phyloP scores from a whole-genome alignment of 2,888 invertebrate species.

The Pseudoips prasinana region DNA sequence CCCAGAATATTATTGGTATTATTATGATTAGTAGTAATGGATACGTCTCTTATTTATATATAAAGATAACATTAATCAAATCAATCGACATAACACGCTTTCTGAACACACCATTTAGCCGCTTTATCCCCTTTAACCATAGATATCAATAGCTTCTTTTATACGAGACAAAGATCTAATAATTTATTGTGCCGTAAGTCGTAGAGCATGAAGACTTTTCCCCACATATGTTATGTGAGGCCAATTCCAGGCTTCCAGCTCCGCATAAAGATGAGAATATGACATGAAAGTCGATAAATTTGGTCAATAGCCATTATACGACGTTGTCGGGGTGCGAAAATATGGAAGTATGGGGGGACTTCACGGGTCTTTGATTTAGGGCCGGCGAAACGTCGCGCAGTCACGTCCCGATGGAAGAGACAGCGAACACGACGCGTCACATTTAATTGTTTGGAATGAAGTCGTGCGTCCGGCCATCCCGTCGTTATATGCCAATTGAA shows the following conservation, averaged over 20 bases:
- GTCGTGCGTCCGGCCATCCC: slow-evolving; percentile 12
- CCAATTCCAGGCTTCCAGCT: slow-evolving; percentile 55
- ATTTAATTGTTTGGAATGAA: slow-evolving; percentile 33
- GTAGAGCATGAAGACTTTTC: slow-evolving; percentile 42
- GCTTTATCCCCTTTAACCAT: slow-evolving; percentile 10
- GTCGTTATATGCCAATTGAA: slow-evolving; percentile 31
- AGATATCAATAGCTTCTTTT: slow-evolving; percentile 41
- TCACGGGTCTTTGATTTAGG: slow-evolving; percentile 76
- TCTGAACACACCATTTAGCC: slow-evolving; percentile 20
- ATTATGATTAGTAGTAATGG: no score
- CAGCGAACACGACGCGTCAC: slow-evolving; percentile 23
- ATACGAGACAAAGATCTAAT: slow-evolving; percentile 47
- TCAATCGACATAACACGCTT: slow-evolving; percentile 15
- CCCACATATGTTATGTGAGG: slow-evolving; percentile 53
- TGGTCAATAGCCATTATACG: slow-evolving; percentile 78
- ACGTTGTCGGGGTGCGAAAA: slow-evolving; percentile 76
- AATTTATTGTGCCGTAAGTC: slow-evolving; percentile 49
- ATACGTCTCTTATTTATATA: no score
- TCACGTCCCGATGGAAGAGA: slow-evolving; percentile 46
- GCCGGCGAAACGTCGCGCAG: slow-evolving; percentile 36
- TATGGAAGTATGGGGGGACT: slow-evolving; percentile 71
- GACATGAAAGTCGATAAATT: slow-evolving; percentile 78
- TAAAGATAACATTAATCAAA: slow-evolving; percentile 18
- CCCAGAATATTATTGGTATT: no score
- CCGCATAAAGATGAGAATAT: slow-evolving; percentile 76